Evolutionary conservation across 2,797 vertebrate species (phyloP), one percentile per base, ranked within the genome.

Genomic region (Corythornis leucogaster): DNA sequence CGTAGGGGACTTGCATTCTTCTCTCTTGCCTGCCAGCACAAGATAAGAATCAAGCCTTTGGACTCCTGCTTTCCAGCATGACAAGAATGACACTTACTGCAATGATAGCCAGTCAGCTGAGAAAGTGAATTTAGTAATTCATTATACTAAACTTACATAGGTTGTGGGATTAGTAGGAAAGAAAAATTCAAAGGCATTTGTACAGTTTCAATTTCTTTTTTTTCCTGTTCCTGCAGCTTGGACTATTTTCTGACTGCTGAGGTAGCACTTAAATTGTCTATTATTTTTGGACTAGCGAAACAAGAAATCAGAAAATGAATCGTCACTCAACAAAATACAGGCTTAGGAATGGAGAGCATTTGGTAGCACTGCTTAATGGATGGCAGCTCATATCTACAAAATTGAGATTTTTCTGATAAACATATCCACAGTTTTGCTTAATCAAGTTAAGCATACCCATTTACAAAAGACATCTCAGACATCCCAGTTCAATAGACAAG

Each of bases 1-100:
- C 2, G 1, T 13, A 1, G 1, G 55, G n/a, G 4, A n/a, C 24
- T n/a, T 5, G 11, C 1, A 2, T 75, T 55, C 66, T 85, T 82
- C 28, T 13, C 18, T 66, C 30, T 55, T 78, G 76, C 51, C 30
- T 83, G 59, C 25, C 58, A 75, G 38, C 38, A 63, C 43, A 78
- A 68, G 78, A 79, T 55, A 80, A 38, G 43, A 80, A 93, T 85
- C 76, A 91, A 76, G 59, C 13, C 51, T 43, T 59, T 50, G 58
- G 79, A 87, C 38, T 68, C 20, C 2, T 71, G 57, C 55, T 87
- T 81, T 89, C 64, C 48, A 80, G 82, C 24, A 33, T 30, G 35
- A 84, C 69, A 89, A 62, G 79, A 92, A 61, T 53, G 69, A 35
- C 58, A 31, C 63, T 63, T 85, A 71, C 0, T 67, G 59, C 40